Evolutionary conservation across 37 sponge, comb jelly and placozoan species (phyloP), one percentile per base, ranked within the genome.

Genomic region (Aplysina aerophoba): DNA sequence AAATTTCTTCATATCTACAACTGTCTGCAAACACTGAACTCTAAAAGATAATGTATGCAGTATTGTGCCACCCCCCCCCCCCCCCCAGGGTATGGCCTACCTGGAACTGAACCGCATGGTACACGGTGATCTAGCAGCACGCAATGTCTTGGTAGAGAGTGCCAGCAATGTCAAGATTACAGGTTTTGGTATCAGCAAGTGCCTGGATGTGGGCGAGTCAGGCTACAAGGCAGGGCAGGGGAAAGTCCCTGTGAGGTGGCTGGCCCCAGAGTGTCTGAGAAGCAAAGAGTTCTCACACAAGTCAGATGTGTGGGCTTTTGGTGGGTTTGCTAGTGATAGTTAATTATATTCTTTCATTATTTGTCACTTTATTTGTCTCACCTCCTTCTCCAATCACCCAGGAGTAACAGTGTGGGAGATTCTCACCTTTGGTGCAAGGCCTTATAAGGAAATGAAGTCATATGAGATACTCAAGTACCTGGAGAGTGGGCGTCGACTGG

Each of bases 401-500:
- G 88, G 94, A 28, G 91, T 96, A 56, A 96, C 96, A 0, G 89
- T 93, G 69, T 96, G 96, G 96, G 96, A 96, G 82, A 91, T 96
- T 0, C 87, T 96, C 16, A 96, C 93, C 16, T 93, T 91, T 87
- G 95, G 95, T 14, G 83, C 86, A 16, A 36, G 85, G 15, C 95
- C 95, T 20, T 94, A 89, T 73, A 74, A 69, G 28, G 85, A 83
- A 16, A 72, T 62, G 56, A 55, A 86, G 15, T 73, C 86, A 56
- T 68, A 50, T 17, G 89, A 96, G 50, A 60, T 96, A 15, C 15
- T 91, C 50, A 27, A 62, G 40, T 16, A 64, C 55, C 56, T 96
- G 37, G 59, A 84, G 17, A 41, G 77, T 82, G 96, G 96, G 17
- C 54, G 81, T 6, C 82, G 93, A 54, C 69, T 96, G 62, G 83